These are phyloP conservation scores for Harpagifer antarcticus DNA, from an alignment of 2,797 vertebrate genomes.

Conservation along the genomic window DNA sequence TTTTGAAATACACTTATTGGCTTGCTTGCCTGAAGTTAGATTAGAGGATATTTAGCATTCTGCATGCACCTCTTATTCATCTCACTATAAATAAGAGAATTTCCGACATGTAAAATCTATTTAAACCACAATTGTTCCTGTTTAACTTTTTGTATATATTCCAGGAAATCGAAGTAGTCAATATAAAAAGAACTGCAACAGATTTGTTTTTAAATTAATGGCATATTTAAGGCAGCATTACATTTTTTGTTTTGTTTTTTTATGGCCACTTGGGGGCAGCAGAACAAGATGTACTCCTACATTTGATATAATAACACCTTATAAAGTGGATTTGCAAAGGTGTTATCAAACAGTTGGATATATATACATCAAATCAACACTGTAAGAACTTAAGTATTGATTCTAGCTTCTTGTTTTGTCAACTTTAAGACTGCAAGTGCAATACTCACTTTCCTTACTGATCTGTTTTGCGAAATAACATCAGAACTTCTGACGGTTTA, in stretches of 20 bases:
- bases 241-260: background rate
- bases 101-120: too few relatives aligned
- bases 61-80: background rate
- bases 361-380: background rate
- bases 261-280: conserved; percentile 8
- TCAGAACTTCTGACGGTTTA: too few relatives aligned
- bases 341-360: background rate
- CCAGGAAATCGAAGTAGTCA: background rate
- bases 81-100: background rate
- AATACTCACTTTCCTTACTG: background rate
- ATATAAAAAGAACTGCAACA: background rate
- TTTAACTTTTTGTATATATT: background rate
- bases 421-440: background rate
- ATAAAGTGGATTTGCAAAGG: background rate
- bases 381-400: background rate
- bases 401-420: background rate
- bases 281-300: background rate
- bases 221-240: background rate
- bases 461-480: background rate
- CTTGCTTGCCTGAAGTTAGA: background rate
- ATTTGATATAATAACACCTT: background rate
- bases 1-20: background rate
- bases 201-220: background rate
- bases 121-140: too few relatives aligned
- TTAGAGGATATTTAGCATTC: background rate